phyloP scores from a whole-genome alignment of 1,140 invertebrate species.

The Choristoneura fumiferana region DNA sequence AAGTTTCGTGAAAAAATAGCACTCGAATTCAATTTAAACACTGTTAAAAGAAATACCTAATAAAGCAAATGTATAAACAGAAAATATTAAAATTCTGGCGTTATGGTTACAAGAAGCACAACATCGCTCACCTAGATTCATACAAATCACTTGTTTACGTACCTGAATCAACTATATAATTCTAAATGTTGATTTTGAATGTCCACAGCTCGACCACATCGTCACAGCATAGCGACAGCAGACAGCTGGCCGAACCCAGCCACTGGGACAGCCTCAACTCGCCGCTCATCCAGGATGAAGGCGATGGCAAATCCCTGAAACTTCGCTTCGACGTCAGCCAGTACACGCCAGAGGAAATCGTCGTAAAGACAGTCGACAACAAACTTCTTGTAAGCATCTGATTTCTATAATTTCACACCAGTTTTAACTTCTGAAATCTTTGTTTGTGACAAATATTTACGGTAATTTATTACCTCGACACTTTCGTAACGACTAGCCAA shows the following conservation, averaged over 20 bases:
- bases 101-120: no score
- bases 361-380: constrained; percentile 97
- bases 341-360: constrained; percentile 96
- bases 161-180: no score
- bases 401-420: constrained; percentile 1
- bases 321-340: constrained; percentile 96
- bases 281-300: constrained; percentile 94
- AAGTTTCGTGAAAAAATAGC: no score
- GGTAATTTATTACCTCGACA: not conserved
- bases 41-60: no score
- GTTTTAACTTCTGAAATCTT: not conserved
- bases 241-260: constrained; percentile 76
- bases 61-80: no score
- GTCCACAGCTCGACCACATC: constrained; percentile 80
- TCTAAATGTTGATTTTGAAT: constrained; percentile 17
- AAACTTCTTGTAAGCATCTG: constrained; percentile 91
- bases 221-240: constrained; percentile 78
- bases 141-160: no score
- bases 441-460: not conserved
- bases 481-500: not conserved
- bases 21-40: no score
- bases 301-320: constrained; percentile 93
- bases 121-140: no score
- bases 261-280: constrained; percentile 87
- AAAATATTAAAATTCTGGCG: no score